A percentile compares a stretch with the other conserved stretches of the same genome.
These are phyloP conservation scores for Stomorhina lunata DNA, from an alignment of 2,888 invertebrate species.

Conservation along the genomic window DNA sequence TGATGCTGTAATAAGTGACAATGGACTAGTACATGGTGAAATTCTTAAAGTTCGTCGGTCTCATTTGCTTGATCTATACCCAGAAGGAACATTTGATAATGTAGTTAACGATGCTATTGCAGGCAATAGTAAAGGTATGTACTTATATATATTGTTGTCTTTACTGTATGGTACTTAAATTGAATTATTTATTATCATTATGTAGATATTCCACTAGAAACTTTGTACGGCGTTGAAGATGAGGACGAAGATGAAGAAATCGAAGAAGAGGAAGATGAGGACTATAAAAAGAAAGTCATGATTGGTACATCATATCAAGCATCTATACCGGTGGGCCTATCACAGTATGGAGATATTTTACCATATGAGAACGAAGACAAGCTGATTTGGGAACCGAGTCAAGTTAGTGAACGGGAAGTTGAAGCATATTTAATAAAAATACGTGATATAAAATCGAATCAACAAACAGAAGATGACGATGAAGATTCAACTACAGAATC, in stretches of 20 bases:
- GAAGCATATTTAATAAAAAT: constrained; percentile 87
- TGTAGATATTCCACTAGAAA: constrained; percentile 68
- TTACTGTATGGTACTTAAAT: not conserved
- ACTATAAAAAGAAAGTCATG: constrained; percentile 87
- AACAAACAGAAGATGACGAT: constrained; percentile 22
- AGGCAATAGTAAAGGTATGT: constrained; percentile 69
- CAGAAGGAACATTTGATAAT: constrained; percentile 72
- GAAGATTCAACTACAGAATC: not conserved
- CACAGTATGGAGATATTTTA: constrained; percentile 95
- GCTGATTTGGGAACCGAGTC: constrained; percentile 94
- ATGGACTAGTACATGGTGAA: constrained; percentile 42
- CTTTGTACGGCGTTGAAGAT: constrained; percentile 86
- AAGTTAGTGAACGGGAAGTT: constrained; percentile 85
- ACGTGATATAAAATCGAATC: constrained; percentile 72
- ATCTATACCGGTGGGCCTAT: constrained; percentile 93
- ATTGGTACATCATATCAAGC: constrained; percentile 97
- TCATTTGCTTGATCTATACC: constrained; percentile 82
- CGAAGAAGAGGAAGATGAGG: constrained; percentile 74
- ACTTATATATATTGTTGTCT: not conserved
- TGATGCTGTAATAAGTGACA: not conserved
- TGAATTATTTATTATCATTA: not conserved
- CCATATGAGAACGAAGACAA: constrained; percentile 98
- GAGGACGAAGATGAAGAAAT: constrained; percentile 70
- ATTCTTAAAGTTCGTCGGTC: constrained; percentile 78
- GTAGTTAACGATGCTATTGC: constrained; percentile 36